Evolutionary conservation across 2,797 vertebrate genomes (phyloP), one percentile per base, ranked within the genome.

Genomic region (Acanthis flammea): DNA sequence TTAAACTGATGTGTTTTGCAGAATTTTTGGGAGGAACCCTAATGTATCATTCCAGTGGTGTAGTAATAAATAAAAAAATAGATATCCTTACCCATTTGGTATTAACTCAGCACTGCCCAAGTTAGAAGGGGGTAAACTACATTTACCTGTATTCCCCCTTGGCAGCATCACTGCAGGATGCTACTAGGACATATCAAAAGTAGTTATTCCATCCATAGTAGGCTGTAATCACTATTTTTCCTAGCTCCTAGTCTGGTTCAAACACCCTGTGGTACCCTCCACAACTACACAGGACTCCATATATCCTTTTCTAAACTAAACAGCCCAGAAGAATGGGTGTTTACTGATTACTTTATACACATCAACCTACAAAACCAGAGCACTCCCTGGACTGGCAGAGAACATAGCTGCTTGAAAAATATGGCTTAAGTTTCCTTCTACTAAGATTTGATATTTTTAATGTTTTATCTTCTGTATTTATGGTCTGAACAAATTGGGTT

Each of bases 211-310:
- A 79, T n/a, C 72, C 23, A 14, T 90, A 86, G 63, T 73, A 94
- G 63, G 74, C 62, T 78, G 58, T 92, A 96, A 93, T 91, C 71
- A 68, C 58, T 93, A 86, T 88, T 92, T 91, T 80, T 88, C 31
- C 68, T 81, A 88, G 86, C 41, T 87, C 70, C 67, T 81, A 73
- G 16, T 66, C 74, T 85, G 47, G 57, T 86, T 88, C 79, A 61
- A 95, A 81, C 50, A 76, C 67, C 19, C 75, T 1, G 0, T 76
- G 41, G 22, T 74, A 91, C 55, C 39, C 39, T 62, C 55, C 35
- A 51, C 41, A 85, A 23, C 55, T 65, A 74, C 1, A 1, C 33
- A 17, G 70, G 44, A 82, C 45, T 92, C 71, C 35, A 5, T 17
- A 23, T 53, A 80, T 15, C 31, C 19, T 94, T 78, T 68, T 51